Evolutionary conservation across 2,113 vertebrate genomes (phyloP).

Genomic region (Dipodomys spectabilis): DNA sequence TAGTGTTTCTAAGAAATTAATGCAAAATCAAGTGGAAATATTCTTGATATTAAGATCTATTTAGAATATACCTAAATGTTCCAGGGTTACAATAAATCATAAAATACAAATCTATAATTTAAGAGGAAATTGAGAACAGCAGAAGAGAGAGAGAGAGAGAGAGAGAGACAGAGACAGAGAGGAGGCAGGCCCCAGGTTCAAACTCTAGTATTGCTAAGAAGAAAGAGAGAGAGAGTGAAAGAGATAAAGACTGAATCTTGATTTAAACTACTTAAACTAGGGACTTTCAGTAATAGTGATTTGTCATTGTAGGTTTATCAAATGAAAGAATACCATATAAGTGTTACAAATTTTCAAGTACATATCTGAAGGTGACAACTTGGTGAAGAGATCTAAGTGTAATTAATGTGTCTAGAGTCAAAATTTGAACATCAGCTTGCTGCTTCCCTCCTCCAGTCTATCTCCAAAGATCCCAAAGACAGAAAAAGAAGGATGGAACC

Average conservation of each 20-base stretch:
- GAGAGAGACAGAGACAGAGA: no score
- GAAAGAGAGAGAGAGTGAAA: no score
- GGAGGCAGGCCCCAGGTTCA: no score
- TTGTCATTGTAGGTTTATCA: no score
- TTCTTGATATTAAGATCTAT: slow-evolving; percentile 13
- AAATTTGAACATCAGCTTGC: neutral
- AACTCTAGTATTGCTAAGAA: no score
- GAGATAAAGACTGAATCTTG: no score
- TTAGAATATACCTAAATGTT: neutral
- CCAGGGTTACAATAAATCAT: neutral
- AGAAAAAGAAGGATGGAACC: neutral
- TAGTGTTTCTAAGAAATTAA: neutral
- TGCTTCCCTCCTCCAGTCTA: neutral
- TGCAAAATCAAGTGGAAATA: neutral
- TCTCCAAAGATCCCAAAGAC: neutral
- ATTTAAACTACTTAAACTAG: no score
- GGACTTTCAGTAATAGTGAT: no score
- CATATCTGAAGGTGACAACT: no score
- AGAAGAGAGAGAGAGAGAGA: neutral
- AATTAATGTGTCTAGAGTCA: neutral
- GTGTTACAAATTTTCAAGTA: neutral
- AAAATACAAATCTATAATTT: neutral
- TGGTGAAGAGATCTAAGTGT: neutral
- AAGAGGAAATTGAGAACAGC: neutral
- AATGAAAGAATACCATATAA: neutral